phyloP scores from a whole-genome alignment of 2,113 vertebrate genomes.

The Chascanopsetta lugubris region DNA sequence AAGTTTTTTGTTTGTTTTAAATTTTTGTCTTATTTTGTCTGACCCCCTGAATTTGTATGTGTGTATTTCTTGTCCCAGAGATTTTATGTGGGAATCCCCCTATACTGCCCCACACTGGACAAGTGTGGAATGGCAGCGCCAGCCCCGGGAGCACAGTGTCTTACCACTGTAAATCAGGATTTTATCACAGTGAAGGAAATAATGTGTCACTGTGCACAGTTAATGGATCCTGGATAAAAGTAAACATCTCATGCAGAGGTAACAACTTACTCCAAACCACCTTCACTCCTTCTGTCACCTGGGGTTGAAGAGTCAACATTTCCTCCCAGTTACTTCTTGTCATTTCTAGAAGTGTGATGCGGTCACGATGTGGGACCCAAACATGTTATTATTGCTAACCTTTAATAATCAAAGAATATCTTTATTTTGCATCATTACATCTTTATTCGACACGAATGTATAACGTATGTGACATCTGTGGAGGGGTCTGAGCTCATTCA shows the following conservation, averaged over 20 bases:
- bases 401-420: neutral
- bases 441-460: neutral
- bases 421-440: neutral
- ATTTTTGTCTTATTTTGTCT: neutral
- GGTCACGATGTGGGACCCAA: slow-evolving; percentile 29
- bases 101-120: slow-evolving; percentile 73
- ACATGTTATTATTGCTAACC: too few relatives aligned
- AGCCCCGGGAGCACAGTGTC: slow-evolving; percentile 74
- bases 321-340: neutral
- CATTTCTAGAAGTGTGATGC: slow-evolving; percentile 71
- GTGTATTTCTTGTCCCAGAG: slow-evolving; percentile 70
- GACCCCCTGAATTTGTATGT: neutral
- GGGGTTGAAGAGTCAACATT: neutral
- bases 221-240: slow-evolving; percentile 79
- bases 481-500: slow-evolving; percentile 34
- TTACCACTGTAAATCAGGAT: slow-evolving; percentile 77
- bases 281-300: neutral
- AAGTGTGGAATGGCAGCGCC: slow-evolving; percentile 79
- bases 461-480: neutral
- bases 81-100: slow-evolving; percentile 81
- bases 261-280: slow-evolving; percentile 11
- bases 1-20: neutral
- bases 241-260: slow-evolving; percentile 80
- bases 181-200: slow-evolving; percentile 57
- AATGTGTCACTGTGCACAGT: slow-evolving; percentile 74